These are phyloP conservation scores for Dilophus febrilis DNA, from an alignment of 2,888 invertebrate species.

Conservation along the genomic window DNA sequence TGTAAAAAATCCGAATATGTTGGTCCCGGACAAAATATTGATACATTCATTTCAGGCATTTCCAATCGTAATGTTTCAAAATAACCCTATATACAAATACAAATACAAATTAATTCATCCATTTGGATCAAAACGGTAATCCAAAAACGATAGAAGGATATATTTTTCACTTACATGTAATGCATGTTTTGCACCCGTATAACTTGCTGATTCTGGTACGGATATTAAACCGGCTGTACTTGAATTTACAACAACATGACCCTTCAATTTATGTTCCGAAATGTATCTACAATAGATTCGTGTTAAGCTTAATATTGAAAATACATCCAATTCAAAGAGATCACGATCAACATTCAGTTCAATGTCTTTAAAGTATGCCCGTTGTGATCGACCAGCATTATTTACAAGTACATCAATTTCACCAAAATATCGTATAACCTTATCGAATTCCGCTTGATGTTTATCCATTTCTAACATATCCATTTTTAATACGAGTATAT, in stretches of 20 bases:
- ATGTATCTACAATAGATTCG: conserved; percentile 52
- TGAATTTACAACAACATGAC: conserved; percentile 59
- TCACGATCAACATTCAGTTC: conserved; percentile 52
- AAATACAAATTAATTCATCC: conserved; percentile 2
- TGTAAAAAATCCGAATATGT: conserved; percentile 49
- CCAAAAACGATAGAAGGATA: neutral
- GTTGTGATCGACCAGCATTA: conserved; percentile 67
- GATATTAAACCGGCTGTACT: conserved; percentile 55
- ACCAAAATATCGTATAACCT: conserved; percentile 49
- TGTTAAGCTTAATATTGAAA: conserved; percentile 50
- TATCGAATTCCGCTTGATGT: conserved; percentile 42
- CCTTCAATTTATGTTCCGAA: conserved; percentile 26
- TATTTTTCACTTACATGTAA: conserved; percentile 39
- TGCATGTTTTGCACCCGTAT: conserved; percentile 60
- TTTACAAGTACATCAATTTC: conserved; percentile 59
- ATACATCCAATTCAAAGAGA: conserved; percentile 62
- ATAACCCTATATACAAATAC: conserved; percentile 40
- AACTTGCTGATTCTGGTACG: conserved; percentile 47
- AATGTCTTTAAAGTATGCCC: conserved; percentile 53
- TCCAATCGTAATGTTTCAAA: conserved; percentile 43
- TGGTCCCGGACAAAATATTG: conserved; percentile 61
- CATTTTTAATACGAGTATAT: conserved; percentile 49
- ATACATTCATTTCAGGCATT: conserved; percentile 40
- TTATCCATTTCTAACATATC: conserved; percentile 42
- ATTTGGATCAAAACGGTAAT: neutral